phyloP scores from a whole-genome alignment of 1,140 invertebrate genomes.

The Melitaea cinxia region DNA sequence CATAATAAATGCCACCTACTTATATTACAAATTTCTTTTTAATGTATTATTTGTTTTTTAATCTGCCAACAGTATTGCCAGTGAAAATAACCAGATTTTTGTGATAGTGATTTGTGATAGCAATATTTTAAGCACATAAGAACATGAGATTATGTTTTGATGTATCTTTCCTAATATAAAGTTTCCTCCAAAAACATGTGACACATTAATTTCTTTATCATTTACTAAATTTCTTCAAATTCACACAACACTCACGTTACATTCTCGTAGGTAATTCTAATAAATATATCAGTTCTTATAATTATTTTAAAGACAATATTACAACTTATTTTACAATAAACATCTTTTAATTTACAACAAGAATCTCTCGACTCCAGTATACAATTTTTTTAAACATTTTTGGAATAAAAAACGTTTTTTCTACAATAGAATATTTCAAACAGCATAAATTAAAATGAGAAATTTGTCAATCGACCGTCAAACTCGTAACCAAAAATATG shows the following conservation, averaged over 20 bases:
- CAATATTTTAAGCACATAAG: too few species aligned
- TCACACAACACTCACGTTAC: background rate
- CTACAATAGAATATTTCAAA: too few species aligned
- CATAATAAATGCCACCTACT: slow-evolving; percentile 2
- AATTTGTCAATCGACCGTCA: too few species aligned
- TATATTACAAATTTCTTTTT: background rate
- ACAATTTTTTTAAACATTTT: too few species aligned
- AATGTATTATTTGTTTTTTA: background rate
- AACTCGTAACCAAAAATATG: too few species aligned
- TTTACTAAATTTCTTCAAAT: background rate
- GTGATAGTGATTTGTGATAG: too few species aligned
- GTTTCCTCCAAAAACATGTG: background rate
- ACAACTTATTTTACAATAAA: background rate
- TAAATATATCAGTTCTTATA: background rate
- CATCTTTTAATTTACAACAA: slow-evolving; percentile 1
- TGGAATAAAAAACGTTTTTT: too few species aligned
- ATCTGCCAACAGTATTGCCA: background rate
- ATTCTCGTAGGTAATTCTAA: background rate
- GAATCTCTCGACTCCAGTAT: background rate
- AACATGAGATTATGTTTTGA: too few species aligned
- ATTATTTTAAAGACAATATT: background rate
- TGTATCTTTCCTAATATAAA: background rate
- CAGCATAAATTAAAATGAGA: too few species aligned
- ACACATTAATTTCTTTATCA: background rate
- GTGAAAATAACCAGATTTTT: too few species aligned